phyloP scores from a whole-genome alignment of 2,113 vertebrate genomes.

The Cyphomyrus discorhynchus region DNA sequence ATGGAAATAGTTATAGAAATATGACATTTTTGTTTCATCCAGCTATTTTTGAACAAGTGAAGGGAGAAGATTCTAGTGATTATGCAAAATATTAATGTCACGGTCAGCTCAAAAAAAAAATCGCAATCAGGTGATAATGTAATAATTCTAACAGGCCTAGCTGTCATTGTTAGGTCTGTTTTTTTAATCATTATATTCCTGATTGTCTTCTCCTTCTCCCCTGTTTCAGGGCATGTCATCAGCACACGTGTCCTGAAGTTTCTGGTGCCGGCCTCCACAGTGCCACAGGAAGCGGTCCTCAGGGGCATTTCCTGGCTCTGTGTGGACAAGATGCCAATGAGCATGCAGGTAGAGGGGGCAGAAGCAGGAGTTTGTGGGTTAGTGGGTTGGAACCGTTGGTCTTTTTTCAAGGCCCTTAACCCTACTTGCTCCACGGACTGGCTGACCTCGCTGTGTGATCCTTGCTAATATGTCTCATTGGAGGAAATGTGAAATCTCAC shows the following conservation, averaged over 20 bases:
- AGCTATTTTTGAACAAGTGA: neutral
- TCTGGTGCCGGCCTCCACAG: constrained; percentile 70
- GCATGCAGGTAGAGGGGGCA: constrained; percentile 65
- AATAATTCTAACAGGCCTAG: neutral
- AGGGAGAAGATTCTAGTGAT: neutral
- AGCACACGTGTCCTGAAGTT: constrained; percentile 73
- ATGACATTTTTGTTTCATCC: neutral
- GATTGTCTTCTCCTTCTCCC: neutral
- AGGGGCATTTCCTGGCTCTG: constrained; percentile 75
- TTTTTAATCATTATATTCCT: neutral
- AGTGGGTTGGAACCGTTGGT: neutral
- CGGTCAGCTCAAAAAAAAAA: neutral
- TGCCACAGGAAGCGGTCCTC: constrained; percentile 71
- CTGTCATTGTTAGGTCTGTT: neutral
- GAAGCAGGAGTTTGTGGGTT: neutral
- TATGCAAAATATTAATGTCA: neutral
- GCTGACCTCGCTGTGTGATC: neutral
- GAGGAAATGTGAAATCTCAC: neutral
- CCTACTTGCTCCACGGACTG: neutral
- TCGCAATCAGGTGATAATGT: neutral
- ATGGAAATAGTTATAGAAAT: neutral
- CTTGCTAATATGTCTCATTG: neutral
- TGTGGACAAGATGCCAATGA: constrained; percentile 64
- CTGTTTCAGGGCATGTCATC: constrained; percentile 53
- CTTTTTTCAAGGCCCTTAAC: neutral